Evolutionary conservation across 2,797 vertebrate genomes (phyloP), one percentile per base, ranked within the genome.

Genomic region (Schizothorax lantsangensis): DNA sequence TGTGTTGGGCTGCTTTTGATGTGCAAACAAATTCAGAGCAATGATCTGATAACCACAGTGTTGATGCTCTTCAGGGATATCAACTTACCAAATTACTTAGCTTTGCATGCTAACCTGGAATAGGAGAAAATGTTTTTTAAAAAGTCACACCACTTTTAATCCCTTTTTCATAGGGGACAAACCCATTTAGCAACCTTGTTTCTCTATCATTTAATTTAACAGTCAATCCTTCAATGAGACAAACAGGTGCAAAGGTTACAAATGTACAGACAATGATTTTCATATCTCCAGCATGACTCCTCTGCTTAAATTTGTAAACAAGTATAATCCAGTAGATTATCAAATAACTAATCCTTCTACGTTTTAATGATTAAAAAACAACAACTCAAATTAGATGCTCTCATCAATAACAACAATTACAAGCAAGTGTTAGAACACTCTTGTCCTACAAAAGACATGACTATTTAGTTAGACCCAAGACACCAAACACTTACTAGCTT

Each of bases 401-500:
- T 3, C 26, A 81, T 17, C 43, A 23, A 15, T n/a, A 81, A 49
- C 3, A 36, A 15, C 30, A 68, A 21, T 1, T 30, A 49, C 19
- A 81, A 64, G 30, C 19, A 52, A 6, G 21, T 71, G 23, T 40
- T n/a, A 54, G 15, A 71, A 47, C 17, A 66, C 23, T 8, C 12
- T 8, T 26, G 26, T 47, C 17, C n/a, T 43, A 62, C 57, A 47
- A n/a, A 81, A 8, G 47, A 52, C 26, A 19, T 1, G 2, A 38
- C 30, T 3, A 59, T 40, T 43, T 59, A 52, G 36, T 52, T n/a
- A 12, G 19, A 36, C 79, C n/a, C 79, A 49, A 36, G 23, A 68
- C 64, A 81, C 7, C 64, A 54, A 23, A 43, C 69, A 73, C 69
- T 45, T 45, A 83, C 38, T 52, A 73, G 52, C 81, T 45, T 62